These are phyloP conservation scores for Drosophila gaucha DNA, from an alignment of 2,888 invertebrate species.

Conservation along the genomic window DNA sequence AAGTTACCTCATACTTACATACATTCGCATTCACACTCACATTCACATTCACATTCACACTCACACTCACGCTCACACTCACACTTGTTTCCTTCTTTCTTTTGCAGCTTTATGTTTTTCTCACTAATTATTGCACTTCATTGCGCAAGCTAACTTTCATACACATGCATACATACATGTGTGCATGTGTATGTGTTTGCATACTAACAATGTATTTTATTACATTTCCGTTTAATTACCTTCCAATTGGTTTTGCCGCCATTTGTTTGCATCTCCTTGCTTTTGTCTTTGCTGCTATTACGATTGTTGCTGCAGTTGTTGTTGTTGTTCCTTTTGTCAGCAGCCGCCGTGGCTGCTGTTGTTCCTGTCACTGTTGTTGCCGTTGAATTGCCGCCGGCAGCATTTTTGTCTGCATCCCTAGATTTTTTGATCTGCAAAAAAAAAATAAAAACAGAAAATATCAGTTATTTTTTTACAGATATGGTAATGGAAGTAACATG, in stretches of 20 bases:
- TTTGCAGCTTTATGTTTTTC: constrained; percentile 24
- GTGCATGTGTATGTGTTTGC: neutral
- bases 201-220: constrained; percentile 14
- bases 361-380: constrained; percentile 29
- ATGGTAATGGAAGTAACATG: constrained; percentile 46
- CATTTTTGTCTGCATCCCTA: constrained; percentile 63
- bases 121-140: constrained; percentile 50
- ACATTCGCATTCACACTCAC: constrained; percentile 17
- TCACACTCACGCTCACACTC: neutral
- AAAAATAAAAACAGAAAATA: neutral
- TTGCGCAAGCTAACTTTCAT: constrained; percentile 30
- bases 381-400: constrained; percentile 20
- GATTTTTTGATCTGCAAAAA: constrained; percentile 66
- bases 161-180: neutral
- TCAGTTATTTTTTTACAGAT: constrained; percentile 30
- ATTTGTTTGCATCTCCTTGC: constrained; percentile 79
- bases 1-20: constrained; percentile 48
- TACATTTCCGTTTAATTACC: constrained; percentile 63
- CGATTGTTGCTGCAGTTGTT: constrained; percentile 49
- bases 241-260: constrained; percentile 83
- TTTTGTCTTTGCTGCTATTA: constrained; percentile 79
- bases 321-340: constrained; percentile 65
- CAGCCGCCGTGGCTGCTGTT: too few species aligned
- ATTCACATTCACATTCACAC: neutral
- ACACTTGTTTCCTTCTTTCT: constrained; percentile 40